Conservation (phyloP, 2,888 invertebrate species). For the Lampropteryx suffumata region DNA sequence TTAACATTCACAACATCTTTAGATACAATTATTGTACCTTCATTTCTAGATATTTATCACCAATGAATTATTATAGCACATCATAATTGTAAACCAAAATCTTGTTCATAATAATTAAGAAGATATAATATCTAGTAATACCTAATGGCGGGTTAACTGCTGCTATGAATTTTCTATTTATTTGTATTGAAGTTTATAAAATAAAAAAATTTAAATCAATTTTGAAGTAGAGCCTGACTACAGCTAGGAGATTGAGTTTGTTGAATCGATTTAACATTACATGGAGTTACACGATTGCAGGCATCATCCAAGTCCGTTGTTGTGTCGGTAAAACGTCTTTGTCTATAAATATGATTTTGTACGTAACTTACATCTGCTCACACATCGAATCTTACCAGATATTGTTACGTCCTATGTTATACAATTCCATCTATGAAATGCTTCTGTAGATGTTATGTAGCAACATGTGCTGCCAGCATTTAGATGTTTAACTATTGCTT, state of each 20-base stretch:
- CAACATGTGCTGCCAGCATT: slow-evolving; percentile 34
- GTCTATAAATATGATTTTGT: slow-evolving; percentile 5
- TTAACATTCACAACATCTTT: slow-evolving; percentile 50
- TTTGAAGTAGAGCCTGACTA: slow-evolving; percentile 32
- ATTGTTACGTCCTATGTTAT: background rate
- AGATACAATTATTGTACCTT: slow-evolving; percentile 34
- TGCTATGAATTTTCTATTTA: slow-evolving; percentile 37
- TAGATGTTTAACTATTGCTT: slow-evolving; percentile 52
- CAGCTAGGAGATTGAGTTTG: slow-evolving; percentile 48
- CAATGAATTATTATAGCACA: slow-evolving; percentile 1
- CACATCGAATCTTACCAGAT: background rate
- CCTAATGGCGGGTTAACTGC: slow-evolving; percentile 37
- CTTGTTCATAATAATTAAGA: slow-evolving; percentile 7
- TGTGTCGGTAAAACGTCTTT: slow-evolving; percentile 8
- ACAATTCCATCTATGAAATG: slow-evolving; percentile 8
- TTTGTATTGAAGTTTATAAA: slow-evolving; percentile 71
- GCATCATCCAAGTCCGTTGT: slow-evolving; percentile 19
- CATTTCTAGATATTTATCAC: slow-evolving; percentile 29
- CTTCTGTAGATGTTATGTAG: slow-evolving; percentile 17
- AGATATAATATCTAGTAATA: slow-evolving; percentile 3
- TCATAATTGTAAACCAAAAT: slow-evolving; percentile 9
- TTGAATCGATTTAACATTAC: slow-evolving; percentile 69
- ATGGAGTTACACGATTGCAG: slow-evolving; percentile 58
- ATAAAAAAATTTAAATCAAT: slow-evolving; percentile 73
- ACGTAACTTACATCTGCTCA: slow-evolving; percentile 3